These are phyloP conservation scores for Poeciliopsis presidionis DNA, from an alignment of 2,797 vertebrate species.

Conservation along the genomic window DNA sequence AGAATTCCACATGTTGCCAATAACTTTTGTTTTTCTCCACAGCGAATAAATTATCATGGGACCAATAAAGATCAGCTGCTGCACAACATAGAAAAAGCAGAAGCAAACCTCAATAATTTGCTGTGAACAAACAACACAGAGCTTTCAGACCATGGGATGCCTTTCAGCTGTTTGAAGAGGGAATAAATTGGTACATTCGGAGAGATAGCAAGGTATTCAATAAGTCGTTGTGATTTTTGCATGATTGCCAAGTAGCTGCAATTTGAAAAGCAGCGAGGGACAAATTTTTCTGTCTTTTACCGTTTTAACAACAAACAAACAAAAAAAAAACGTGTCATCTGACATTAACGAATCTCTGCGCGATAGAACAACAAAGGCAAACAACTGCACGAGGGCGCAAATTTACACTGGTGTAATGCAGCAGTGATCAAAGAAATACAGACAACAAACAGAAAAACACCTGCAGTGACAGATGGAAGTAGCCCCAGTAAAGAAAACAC, in stretches of 20 bases:
- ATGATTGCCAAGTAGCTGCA: constrained; percentile 47
- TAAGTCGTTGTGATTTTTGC: constrained; percentile 53
- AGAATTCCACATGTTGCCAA: not conserved
- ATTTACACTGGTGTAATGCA: constrained; percentile 53
- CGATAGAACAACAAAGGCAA: constrained; percentile 63
- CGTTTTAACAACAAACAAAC: constrained; percentile 54
- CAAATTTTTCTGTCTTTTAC: constrained; percentile 42
- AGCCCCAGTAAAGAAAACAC: constrained; percentile 42
- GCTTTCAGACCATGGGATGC: constrained; percentile 37
- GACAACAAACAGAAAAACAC: constrained; percentile 50
- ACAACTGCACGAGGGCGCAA: constrained; percentile 55
- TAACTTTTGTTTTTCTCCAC: constrained; percentile 2
- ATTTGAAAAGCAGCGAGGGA: constrained; percentile 55
- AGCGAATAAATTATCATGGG: constrained; percentile 31
- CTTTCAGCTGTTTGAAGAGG: constrained; percentile 50
- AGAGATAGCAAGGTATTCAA: constrained; percentile 40
- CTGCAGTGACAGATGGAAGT: constrained; percentile 69
- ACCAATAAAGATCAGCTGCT: constrained; percentile 25
- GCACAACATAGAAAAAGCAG: constrained; percentile 23
- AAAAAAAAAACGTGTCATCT: constrained; percentile 34
- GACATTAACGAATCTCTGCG: constrained; percentile 16
- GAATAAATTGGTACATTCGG: constrained; percentile 42
- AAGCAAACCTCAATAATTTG: constrained; percentile 42
- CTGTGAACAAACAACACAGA: constrained; percentile 35
- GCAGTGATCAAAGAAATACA: constrained; percentile 66